Evolutionary conservation across 1,140 invertebrate species (phyloP), one percentile per base, ranked within the genome.

Genomic region (Eupristina koningsbergeri): DNA sequence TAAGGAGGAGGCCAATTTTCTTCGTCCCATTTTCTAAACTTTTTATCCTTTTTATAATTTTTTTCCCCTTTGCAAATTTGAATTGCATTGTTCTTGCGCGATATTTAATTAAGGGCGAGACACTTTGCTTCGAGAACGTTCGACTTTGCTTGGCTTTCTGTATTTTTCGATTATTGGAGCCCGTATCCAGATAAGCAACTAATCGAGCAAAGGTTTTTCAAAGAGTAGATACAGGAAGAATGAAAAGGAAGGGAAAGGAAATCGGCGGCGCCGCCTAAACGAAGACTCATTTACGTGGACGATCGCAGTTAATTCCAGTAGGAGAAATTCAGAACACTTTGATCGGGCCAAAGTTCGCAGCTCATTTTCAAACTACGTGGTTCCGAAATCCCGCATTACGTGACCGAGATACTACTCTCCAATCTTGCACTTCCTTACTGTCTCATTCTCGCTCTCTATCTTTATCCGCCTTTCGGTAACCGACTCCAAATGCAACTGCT

Each of bases 291-390:
- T 22, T 63, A 53, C 34, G 63, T 34, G 67, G 78, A 69, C 15
- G 67, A 29, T 41, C 41, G 36, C 58, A 39, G 36, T 69, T 77
- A n/a, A 69, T 67, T 77, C 36, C 73, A 45, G 34, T 41, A n/a
- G 39, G 29, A 53, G 34, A 39, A 63, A 81, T 74, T 71, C 50
- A 67, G 53, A 58, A 75, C 61, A 69, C 81, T 83, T 77, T 83
- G 73, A 83, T 45, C 81, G 41, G 22, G 45, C 61, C 45, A 73
- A 83, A 83, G 82, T 84, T 80, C 69, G 58, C 76, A 80, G 69
- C 83, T 84, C 83, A 84, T 84, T 84, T 80, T 84, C 69, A 50
- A 84, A 80, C 83, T 80, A 80, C 77, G 83, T 80, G 77, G 76
- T 74, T 69, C 77, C 69, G 69, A 80, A 80, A 80, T 80, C 58